Conservation (phyloP, 2,888 invertebrate species). For the Torymus auratus region DNA sequence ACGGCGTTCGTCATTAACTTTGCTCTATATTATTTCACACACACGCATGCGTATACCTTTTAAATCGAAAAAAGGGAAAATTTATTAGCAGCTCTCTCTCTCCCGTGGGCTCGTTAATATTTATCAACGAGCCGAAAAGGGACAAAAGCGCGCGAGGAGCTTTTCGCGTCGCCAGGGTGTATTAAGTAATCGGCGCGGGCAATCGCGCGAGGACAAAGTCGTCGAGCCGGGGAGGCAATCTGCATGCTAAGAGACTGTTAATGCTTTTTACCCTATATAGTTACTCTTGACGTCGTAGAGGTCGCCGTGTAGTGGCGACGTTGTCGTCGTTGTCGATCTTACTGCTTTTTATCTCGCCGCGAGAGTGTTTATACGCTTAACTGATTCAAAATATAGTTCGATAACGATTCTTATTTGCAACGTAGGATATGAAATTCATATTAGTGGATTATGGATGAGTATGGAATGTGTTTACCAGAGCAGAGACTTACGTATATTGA, state of each 20-base stretch:
- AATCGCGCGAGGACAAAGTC: constrained; percentile 61
- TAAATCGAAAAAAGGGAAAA: constrained; percentile 4
- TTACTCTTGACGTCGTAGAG: constrained; percentile 58
- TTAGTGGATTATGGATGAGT: too few relatives aligned
- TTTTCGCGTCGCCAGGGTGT: constrained; percentile 57
- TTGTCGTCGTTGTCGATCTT: too few relatives aligned
- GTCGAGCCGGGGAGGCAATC: constrained; percentile 72
- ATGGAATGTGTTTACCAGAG: too few relatives aligned
- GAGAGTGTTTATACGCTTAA: too few relatives aligned
- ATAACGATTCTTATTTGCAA: too few relatives aligned
- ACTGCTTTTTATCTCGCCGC: too few relatives aligned
- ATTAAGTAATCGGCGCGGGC: constrained; percentile 70
- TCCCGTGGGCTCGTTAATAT: not conserved
- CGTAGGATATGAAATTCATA: too few relatives aligned
- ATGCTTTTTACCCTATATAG: constrained; percentile 72
- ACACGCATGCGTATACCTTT: not conserved
- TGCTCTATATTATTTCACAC: not conserved
- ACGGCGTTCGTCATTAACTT: constrained; percentile 4
- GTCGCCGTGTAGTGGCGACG: constrained; percentile 5
- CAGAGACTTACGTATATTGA: not conserved
- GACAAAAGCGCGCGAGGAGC: not conserved
- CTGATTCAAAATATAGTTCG: too few relatives aligned
- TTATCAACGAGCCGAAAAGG: not conserved
- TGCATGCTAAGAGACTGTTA: constrained; percentile 76
- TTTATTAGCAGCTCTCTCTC: constrained; percentile 8